Percentiles rank a stretch among this genome's conserved stretches.
Evolutionary conservation across 2,113 vertebrate species (phyloP).

Genomic region (Gymnobelideus leadbeateri): DNA sequence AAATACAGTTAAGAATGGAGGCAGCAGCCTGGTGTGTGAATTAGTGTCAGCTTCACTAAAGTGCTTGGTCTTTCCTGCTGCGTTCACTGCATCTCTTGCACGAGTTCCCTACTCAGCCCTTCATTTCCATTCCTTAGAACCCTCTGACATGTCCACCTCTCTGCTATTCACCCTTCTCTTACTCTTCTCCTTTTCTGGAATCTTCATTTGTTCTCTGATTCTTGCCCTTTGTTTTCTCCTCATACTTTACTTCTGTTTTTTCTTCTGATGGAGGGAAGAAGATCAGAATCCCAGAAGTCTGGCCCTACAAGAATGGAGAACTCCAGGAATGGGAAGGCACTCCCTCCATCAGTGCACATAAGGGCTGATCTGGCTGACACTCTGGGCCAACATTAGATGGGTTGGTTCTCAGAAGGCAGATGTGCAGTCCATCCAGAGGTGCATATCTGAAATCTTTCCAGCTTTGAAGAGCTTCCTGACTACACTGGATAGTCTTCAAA

Average conservation of each 20-base stretch:
- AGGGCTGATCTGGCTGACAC: neutral
- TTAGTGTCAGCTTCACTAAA: neutral
- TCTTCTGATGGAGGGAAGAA: neutral
- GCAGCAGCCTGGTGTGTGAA: neutral
- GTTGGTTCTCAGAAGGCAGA: neutral
- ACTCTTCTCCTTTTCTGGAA: too few species aligned
- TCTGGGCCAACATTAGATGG: neutral
- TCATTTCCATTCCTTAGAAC: neutral
- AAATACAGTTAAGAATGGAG: neutral
- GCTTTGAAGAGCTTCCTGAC: neutral
- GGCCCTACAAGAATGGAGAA: neutral
- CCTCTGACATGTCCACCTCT: accelerated
- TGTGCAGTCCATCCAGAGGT: neutral
- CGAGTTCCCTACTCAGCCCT: neutral
- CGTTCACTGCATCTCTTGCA: neutral
- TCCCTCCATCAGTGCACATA: neutral
- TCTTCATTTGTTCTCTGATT: neutral
- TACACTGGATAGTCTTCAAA: neutral
- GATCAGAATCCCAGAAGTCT: neutral
- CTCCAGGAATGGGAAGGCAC: neutral
- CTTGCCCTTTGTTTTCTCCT: neutral
- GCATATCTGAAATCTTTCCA: neutral
- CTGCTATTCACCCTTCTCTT: neutral
- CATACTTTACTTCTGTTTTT: neutral
- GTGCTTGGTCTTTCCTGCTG: too few species aligned